These are phyloP conservation scores for Lasiommata megera DNA, from an alignment of 2,888 invertebrate species.

Conservation along the genomic window DNA sequence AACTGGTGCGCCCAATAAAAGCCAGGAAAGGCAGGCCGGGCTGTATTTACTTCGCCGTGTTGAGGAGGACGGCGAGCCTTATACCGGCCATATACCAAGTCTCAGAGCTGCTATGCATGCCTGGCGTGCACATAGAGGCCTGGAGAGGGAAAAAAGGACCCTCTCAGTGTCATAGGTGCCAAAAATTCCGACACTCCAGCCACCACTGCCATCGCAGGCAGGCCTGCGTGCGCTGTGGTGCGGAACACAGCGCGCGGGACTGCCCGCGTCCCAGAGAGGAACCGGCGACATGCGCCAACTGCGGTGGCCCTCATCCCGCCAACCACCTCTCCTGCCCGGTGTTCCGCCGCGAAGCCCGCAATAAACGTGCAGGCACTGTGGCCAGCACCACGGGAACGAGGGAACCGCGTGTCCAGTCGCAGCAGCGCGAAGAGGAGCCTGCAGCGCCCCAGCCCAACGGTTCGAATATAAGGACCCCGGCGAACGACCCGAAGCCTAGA, in stretches of 20 bases:
- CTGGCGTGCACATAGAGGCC: background rate
- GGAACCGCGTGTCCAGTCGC: background rate
- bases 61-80: background rate
- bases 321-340: constrained; percentile 4
- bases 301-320: constrained; percentile 19
- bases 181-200: constrained; percentile 25
- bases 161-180: constrained; percentile 22
- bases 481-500: background rate
- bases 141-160: constrained; percentile 17
- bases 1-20: background rate
- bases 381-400: background rate
- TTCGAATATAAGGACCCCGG: background rate
- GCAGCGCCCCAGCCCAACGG: background rate
- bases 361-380: background rate
- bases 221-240: constrained; percentile 17
- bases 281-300: constrained; percentile 25
- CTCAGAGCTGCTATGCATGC: background rate
- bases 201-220: constrained; percentile 16
- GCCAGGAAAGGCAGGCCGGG: background rate
- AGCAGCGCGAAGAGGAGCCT: background rate
- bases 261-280: constrained; percentile 24
- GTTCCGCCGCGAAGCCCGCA: background rate
- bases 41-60: too few species aligned
- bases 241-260: constrained; percentile 14
- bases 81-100: background rate